These are phyloP conservation scores for Gymnothorax javanicus DNA, from an alignment of 2,797 vertebrate species.

Conservation along the genomic window DNA sequence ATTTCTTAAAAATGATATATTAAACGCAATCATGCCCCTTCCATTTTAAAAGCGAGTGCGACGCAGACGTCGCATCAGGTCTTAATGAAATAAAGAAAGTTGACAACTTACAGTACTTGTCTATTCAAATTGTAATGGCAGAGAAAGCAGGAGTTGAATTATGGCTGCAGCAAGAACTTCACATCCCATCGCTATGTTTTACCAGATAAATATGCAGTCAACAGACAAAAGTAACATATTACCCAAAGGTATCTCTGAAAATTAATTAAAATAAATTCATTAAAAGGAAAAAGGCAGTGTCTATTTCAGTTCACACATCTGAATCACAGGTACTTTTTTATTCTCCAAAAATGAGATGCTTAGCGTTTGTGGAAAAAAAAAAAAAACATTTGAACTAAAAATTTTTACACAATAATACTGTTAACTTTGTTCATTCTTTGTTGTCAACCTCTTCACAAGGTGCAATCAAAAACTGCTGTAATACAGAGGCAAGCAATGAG, in stretches of 20 bases:
- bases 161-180: background rate
- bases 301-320: background rate
- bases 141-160: background rate
- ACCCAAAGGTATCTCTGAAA: background rate
- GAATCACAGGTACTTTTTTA: background rate
- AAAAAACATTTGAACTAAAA: background rate
- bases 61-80: too few relatives aligned
- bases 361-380: too few relatives aligned
- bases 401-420: background rate
- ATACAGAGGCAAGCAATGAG: background rate
- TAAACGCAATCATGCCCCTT: too few relatives aligned
- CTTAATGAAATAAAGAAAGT: too few relatives aligned
- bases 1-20: too few relatives aligned
- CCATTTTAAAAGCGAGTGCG: too few relatives aligned
- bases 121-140: background rate
- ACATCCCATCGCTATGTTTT: background rate
- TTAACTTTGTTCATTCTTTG: background rate
- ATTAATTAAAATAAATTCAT: background rate
- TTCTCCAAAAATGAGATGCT: background rate
- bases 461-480: background rate
- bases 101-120: background rate
- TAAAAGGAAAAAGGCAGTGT: background rate
- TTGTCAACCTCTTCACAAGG: background rate
- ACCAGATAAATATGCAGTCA: background rate
- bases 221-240: slow-evolving; percentile 1